Conservation (phyloP, 1,140 invertebrate species). For the Lasioglossum albipes region DNA sequence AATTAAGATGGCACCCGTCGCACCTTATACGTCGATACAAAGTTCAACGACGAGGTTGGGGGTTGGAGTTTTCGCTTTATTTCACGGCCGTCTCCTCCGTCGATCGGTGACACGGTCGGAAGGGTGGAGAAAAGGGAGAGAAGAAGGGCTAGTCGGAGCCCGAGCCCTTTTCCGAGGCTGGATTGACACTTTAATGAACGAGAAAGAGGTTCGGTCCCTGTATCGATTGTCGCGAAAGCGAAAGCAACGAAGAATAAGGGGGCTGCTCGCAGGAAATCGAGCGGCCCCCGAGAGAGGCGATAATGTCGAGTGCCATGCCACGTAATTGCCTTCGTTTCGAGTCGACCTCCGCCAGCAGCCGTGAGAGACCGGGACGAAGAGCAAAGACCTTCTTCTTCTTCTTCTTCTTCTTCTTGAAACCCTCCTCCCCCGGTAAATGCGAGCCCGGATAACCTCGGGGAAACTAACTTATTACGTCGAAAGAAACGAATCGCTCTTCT, state of each 20-base stretch:
- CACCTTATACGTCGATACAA: slow-evolving; percentile 37
- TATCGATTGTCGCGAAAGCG: slow-evolving; percentile 72
- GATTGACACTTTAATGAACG: slow-evolving; percentile 76
- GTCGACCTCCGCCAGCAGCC: slow-evolving; percentile 43
- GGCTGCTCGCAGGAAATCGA: slow-evolving; percentile 60
- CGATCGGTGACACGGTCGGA: slow-evolving; percentile 32
- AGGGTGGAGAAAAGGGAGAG: neutral
- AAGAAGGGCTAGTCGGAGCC: neutral
- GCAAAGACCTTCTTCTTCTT: slow-evolving; percentile 37
- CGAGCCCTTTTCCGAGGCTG: slow-evolving; percentile 62
- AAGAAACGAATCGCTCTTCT: slow-evolving; percentile 37
- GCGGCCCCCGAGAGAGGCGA: slow-evolving; percentile 56
- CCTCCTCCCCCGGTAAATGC: slow-evolving; percentile 34
- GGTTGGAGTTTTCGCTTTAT: slow-evolving; percentile 56
- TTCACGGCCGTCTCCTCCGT: slow-evolving; percentile 51
- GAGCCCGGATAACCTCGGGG: slow-evolving; percentile 42
- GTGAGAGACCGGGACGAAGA: slow-evolving; percentile 40
- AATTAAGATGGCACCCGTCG: slow-evolving; percentile 36
- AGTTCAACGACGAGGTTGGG: slow-evolving; percentile 15
- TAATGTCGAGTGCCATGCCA: slow-evolving; percentile 66
- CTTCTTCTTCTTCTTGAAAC: neutral
- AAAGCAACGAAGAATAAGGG: slow-evolving; percentile 59
- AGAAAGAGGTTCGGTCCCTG: slow-evolving; percentile 62
- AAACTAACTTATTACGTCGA: slow-evolving; percentile 52
- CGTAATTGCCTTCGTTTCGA: slow-evolving; percentile 72